These are phyloP conservation scores for Heliornis fulica DNA, from an alignment of 2,113 vertebrate genomes.

Conservation along the genomic window DNA sequence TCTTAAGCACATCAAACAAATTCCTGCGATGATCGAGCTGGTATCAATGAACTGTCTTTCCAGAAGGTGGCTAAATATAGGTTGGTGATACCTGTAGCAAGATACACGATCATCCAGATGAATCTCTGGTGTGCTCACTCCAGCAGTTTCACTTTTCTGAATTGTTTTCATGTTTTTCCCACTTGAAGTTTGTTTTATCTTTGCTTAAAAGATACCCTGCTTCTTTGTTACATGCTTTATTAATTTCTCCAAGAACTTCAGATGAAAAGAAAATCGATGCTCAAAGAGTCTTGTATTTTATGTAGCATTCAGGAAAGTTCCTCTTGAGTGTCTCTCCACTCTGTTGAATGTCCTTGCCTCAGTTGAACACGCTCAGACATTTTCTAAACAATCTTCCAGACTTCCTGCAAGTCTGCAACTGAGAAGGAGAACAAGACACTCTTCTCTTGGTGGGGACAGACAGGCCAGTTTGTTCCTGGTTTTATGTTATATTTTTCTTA, in stretches of 20 bases:
- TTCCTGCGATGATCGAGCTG: not conserved
- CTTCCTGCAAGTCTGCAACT: not conserved
- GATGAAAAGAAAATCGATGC: not conserved
- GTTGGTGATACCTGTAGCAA: not conserved
- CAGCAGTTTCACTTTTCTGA: not conserved
- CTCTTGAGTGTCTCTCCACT: not conserved
- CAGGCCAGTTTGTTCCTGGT: not conserved
- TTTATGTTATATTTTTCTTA: not conserved
- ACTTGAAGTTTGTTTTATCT: not conserved
- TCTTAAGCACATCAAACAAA: conserved; percentile 65
- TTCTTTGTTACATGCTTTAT: not conserved
- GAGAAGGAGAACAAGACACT: not conserved
- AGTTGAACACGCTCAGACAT: not conserved
- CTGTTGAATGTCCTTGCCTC: not conserved
- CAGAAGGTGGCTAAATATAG: conserved; percentile 3
- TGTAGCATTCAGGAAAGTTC: not conserved
- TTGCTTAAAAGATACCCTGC: not conserved
- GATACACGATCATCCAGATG: not conserved
- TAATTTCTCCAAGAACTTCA: not conserved
- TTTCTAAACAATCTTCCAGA: not conserved
- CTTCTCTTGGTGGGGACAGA: not conserved
- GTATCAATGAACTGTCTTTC: not conserved
- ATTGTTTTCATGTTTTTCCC: not conserved
- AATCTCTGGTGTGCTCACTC: not conserved
- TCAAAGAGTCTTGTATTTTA: not conserved